Percentiles rank a stretch among this genome's conserved stretches.
Evolutionary conservation across 2,888 invertebrate genomes (phyloP).

Genomic region (Hypsopygia costalis): DNA sequence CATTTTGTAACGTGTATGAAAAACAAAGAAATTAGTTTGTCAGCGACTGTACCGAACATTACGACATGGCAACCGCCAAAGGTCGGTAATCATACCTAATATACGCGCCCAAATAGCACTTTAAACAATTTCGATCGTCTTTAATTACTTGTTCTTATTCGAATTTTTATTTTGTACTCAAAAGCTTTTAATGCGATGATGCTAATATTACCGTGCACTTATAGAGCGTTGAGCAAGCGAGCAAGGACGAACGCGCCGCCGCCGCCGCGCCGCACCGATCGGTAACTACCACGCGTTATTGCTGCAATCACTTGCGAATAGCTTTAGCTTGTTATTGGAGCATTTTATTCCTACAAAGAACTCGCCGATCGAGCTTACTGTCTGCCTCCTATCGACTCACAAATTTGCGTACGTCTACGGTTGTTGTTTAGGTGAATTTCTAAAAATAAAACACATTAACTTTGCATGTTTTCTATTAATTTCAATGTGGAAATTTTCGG

Average conservation of each 20-base stretch:
- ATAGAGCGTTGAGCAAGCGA: constrained; percentile 59
- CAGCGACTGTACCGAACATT: constrained; percentile 39
- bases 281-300: constrained; percentile 13
- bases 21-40: too few relatives aligned
- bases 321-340: constrained; percentile 2
- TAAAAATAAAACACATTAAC: constrained; percentile 7
- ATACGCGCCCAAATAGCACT: constrained; percentile 28
- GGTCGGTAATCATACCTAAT: constrained; percentile 49
- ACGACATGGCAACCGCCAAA: constrained; percentile 52
- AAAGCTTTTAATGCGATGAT: constrained; percentile 68
- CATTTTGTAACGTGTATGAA: too few relatives aligned
- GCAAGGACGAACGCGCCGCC: constrained; percentile 54
- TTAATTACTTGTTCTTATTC: constrained; percentile 60
- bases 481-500: constrained; percentile 10
- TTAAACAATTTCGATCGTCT: constrained; percentile 48
- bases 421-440: background rate
- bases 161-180: constrained; percentile 36
- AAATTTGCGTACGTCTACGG: too few relatives aligned
- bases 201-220: constrained; percentile 51
- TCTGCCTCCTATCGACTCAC: too few relatives aligned
- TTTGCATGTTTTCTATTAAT: constrained; percentile 9
- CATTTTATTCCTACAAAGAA: constrained; percentile 1
- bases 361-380: too few relatives aligned
- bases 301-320: constrained; percentile 12
- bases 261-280: constrained; percentile 7